phyloP scores from a whole-genome alignment of 2,797 vertebrate species.

The Hydrophis major region DNA sequence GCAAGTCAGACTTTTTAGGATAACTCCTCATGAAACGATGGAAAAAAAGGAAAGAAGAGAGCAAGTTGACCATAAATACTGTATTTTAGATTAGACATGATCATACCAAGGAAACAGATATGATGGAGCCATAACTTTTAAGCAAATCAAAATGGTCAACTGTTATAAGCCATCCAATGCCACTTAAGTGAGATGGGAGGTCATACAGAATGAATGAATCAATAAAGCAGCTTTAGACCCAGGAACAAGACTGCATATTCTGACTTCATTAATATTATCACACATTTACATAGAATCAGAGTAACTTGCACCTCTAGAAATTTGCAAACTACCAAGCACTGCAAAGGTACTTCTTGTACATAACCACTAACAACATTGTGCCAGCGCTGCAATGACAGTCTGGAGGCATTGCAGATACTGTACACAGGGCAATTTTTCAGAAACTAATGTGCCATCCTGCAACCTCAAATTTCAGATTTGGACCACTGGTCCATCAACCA shows the following conservation, averaged over 20 bases:
- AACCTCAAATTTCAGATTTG: not conserved
- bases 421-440: not conserved
- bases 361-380: not conserved
- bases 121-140: not conserved
- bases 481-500: not conserved
- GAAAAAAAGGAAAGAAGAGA: not conserved
- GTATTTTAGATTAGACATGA: not conserved
- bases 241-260: not conserved
- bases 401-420: slow-evolving; percentile 4
- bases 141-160: not conserved
- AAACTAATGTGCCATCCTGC: not conserved
- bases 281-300: not conserved
- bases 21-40: not conserved
- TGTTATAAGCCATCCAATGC: no score
- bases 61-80: not conserved
- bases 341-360: not conserved
- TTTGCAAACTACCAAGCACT: not conserved
- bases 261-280: not conserved
- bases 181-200: not conserved
- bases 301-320: not conserved
- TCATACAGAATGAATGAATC: not conserved
- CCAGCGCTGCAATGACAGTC: slow-evolving; percentile 5
- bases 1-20: not conserved
- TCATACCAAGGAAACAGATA: not conserved
- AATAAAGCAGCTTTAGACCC: not conserved